These are phyloP conservation scores for Pollenia amentaria DNA, from an alignment of 2,888 invertebrate genomes.

Conservation along the genomic window DNA sequence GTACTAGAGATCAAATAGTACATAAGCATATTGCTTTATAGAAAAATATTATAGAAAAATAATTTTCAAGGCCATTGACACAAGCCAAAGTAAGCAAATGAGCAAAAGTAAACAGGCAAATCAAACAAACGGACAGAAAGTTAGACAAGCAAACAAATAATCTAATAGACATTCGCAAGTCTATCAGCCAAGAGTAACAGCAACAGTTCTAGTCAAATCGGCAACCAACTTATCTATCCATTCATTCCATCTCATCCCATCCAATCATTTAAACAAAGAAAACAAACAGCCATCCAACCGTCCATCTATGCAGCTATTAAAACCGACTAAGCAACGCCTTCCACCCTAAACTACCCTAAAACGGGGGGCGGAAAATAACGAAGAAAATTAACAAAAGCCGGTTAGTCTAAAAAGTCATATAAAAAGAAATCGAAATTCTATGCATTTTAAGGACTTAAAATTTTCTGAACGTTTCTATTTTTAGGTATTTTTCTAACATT, in stretches of 20 bases:
- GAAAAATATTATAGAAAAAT: slow-evolving; percentile 45
- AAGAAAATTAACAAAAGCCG: background rate
- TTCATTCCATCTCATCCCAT: background rate
- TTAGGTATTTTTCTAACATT: too few relatives aligned
- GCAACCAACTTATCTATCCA: slow-evolving; percentile 22
- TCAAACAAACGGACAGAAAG: slow-evolving; percentile 6
- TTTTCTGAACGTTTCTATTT: too few relatives aligned
- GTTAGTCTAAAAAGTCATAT: background rate
- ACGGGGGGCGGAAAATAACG: background rate
- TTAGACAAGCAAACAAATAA: slow-evolving; percentile 21
- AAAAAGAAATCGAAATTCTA: too few relatives aligned
- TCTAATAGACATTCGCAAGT: slow-evolving; percentile 29
- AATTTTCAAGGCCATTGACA: slow-evolving; percentile 72
- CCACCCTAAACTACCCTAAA: slow-evolving; percentile 22
- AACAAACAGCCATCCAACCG: slow-evolving; percentile 7
- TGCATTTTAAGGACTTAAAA: too few relatives aligned
- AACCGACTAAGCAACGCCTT: background rate
- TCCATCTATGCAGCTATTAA: background rate
- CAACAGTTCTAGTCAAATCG: slow-evolving; percentile 33
- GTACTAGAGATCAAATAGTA: background rate
- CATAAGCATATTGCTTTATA: background rate
- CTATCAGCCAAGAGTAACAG: slow-evolving; percentile 21
- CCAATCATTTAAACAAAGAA: slow-evolving; percentile 11
- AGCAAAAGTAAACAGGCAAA: slow-evolving; percentile 57
- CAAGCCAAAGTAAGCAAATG: slow-evolving; percentile 68